Evolutionary conservation across 2,797 vertebrate genomes (phyloP).

Genomic region (Halcyon leucocephala): DNA sequence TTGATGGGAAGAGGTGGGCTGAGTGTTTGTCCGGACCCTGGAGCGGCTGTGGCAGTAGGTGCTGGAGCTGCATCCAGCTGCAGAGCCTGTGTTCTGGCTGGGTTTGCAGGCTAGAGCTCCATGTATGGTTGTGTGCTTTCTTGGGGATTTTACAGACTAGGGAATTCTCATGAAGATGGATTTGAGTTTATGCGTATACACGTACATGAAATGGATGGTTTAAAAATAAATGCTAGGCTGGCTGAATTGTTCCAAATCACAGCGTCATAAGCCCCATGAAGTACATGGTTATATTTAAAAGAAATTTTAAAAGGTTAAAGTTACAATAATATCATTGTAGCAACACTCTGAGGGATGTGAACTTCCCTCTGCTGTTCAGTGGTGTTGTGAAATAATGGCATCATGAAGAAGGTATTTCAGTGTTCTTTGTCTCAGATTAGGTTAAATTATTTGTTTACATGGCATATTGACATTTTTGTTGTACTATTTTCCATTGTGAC

Average conservation of each 20-base stretch:
- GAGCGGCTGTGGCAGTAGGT: background rate
- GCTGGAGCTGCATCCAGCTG: background rate
- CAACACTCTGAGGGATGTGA: background rate
- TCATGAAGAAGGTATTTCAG: background rate
- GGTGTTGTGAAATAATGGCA: background rate
- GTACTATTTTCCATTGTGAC: background rate
- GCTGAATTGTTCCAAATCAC: background rate
- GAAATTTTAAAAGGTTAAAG: background rate
- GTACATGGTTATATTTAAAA: background rate
- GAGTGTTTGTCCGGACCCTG: fast-evolving
- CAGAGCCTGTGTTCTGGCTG: background rate
- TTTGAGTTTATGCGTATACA: background rate
- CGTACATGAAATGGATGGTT: background rate
- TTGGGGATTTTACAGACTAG: background rate
- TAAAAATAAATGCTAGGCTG: background rate
- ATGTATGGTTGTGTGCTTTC: background rate
- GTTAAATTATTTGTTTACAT: background rate
- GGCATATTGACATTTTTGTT: background rate
- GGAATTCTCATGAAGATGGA: background rate
- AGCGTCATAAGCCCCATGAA: background rate
- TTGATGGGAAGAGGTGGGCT: background rate
- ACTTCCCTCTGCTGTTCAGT: background rate
- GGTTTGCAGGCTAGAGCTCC: background rate
- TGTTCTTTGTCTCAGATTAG: background rate
- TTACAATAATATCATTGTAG: background rate